Evolutionary conservation across 2,888 invertebrate genomes (phyloP).

Genomic region (Coecobrya sp.): DNA sequence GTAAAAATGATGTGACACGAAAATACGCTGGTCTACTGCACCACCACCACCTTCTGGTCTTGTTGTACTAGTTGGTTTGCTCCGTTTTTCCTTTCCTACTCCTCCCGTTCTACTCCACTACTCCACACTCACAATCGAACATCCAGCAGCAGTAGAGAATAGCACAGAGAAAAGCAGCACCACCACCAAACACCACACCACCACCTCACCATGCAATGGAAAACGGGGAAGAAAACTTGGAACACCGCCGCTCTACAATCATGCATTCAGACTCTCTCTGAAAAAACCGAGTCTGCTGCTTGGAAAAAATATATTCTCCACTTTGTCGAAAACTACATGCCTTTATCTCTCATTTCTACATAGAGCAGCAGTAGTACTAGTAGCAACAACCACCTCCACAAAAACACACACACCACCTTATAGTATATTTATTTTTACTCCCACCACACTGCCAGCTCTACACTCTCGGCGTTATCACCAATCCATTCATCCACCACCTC

Average conservation of each 20-base stretch:
- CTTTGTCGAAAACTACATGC: too few relatives aligned
- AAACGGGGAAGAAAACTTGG: not conserved
- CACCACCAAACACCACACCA: not conserved
- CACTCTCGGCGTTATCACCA: conserved; percentile 51
- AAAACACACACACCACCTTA: conserved; percentile 14
- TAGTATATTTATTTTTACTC: not conserved
- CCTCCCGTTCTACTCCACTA: not conserved
- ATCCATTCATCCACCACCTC: conserved; percentile 13
- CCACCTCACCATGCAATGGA: not conserved
- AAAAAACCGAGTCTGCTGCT: not conserved
- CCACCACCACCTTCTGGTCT: conserved; percentile 26
- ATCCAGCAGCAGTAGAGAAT: too few relatives aligned
- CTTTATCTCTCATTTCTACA: too few relatives aligned
- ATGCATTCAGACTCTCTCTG: not conserved
- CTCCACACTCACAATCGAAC: not conserved
- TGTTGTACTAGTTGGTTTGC: conserved; percentile 16
- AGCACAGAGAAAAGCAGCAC: not conserved
- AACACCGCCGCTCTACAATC: not conserved
- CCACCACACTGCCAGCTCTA: not conserved
- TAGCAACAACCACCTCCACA: not conserved
- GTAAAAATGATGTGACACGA: conserved; percentile 16
- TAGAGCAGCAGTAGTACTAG: not conserved
- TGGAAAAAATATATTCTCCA: too few relatives aligned
- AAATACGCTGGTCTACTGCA: not conserved
- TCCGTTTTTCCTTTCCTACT: not conserved